phyloP scores from a whole-genome alignment of 1,140 invertebrate genomes.

The Limonius californicus region DNA sequence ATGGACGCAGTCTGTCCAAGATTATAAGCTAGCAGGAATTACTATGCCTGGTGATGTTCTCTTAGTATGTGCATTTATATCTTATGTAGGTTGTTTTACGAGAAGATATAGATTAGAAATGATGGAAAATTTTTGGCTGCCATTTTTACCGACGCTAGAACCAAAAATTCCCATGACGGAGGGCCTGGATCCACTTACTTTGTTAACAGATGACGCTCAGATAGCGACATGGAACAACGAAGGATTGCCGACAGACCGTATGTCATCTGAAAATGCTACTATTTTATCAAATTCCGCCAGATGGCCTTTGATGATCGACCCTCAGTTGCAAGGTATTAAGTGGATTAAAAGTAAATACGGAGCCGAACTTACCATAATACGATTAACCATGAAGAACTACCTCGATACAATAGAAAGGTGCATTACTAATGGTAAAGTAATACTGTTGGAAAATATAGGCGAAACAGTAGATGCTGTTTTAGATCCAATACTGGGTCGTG shows the following conservation, averaged over 20 bases:
- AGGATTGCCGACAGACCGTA: constrained; percentile 84
- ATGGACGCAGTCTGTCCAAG: constrained; percentile 50
- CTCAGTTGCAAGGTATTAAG: constrained; percentile 86
- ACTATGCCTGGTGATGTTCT: constrained; percentile 88
- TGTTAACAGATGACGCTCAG: constrained; percentile 87
- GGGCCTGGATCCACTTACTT: constrained; percentile 72
- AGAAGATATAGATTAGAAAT: constrained; percentile 78
- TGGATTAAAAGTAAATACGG: constrained; percentile 90
- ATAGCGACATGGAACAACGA: constrained; percentile 94
- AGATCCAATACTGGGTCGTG: constrained; percentile 82
- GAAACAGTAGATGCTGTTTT: constrained; percentile 87
- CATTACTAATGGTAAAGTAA: constrained; percentile 66
- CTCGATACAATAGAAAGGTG: constrained; percentile 80
- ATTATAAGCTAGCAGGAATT: constrained; percentile 55
- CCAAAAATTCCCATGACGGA: constrained; percentile 68
- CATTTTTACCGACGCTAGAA: constrained; percentile 59
- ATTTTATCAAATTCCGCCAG: constrained; percentile 84
- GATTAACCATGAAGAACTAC: constrained; percentile 78
- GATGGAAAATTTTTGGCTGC: constrained; percentile 76
- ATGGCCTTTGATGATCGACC: constrained; percentile 95
- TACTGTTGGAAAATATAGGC: constrained; percentile 86
- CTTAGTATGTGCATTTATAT: constrained; percentile 89
- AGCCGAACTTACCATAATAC: constrained; percentile 65
- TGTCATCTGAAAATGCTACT: constrained; percentile 93
- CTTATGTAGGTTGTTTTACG: constrained; percentile 92